Base-by-base conservation (phyloP, 2,888 invertebrate species). In the Notodonta dromedarius region DNA sequence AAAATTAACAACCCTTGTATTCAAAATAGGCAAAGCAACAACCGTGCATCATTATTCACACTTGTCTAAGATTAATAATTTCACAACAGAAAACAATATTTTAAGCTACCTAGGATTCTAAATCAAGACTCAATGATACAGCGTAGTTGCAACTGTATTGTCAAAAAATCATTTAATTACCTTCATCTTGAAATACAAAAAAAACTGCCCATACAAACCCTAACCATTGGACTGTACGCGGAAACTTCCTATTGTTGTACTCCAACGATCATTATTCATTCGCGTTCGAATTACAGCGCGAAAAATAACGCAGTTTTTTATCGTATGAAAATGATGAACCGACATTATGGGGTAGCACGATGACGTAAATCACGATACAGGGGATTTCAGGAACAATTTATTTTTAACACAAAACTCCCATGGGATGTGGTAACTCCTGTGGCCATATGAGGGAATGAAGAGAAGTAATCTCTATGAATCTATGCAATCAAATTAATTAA, bases 241-340 rank as follows among this genome's bases (percentile, higher is more conserved):
- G 46, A 44, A 54, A 40, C 32, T 56, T 59, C 12, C 62, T 63
- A 50, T 70, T 67, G 66, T 72, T 63, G 61, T 59, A 44, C 55
- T 51, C 58, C 46, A 44, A 61, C 56, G 62, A 76, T 77, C 80
- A 83, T 82, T 78, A 82, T 69, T 84, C 83, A 84, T 77, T 71
- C 71, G 52, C 35, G 35, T 53, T 76, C 77, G 82, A 78, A 78
- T 81, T 77, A 79, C 69, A 74, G 65, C 66, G 69, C 71, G 73
- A 74, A 73, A 78, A 77, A 80, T 79, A 78, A 76, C 77, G 73
- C 67, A 73, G 65, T 61, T 63, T 74, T 80, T 76, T 83, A 82
- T 82, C 79, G 81, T 76, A 82, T 72, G 79, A 84, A 83, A 82
- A 85, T 85, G 83, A 84, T 50, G 50, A 50, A 16, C 16, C 50